Conservation (phyloP, 2,113 vertebrate genomes). For the Cichladusa arquata region DNA sequence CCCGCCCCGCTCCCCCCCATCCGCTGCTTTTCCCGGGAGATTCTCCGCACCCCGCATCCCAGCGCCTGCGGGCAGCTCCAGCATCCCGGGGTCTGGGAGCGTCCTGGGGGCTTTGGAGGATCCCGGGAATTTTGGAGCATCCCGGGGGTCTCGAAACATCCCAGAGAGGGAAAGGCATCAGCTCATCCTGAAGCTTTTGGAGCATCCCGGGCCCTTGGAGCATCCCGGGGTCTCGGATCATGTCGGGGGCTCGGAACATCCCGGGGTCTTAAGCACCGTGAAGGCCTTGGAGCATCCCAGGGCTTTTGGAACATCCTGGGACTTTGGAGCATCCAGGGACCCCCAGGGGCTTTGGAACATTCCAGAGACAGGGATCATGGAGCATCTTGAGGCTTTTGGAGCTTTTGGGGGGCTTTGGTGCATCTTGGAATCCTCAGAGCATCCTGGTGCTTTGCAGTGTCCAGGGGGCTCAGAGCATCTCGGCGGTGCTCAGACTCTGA, state of each 20-base stretch:
- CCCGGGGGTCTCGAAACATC: background rate
- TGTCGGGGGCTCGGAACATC: background rate
- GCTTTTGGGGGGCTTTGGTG: background rate
- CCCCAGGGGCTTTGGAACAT: background rate
- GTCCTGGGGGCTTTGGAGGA: background rate
- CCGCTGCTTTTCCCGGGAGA: background rate
- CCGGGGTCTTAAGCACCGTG: background rate
- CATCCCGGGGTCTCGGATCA: accelerated
- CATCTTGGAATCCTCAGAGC: background rate
- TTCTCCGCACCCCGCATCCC: background rate
- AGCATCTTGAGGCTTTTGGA: background rate
- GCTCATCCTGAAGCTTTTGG: too few species aligned
- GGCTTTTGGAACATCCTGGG: background rate
- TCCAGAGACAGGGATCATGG: too few species aligned
- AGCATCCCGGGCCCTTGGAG: background rate
- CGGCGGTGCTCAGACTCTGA: background rate
- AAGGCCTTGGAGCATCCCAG: background rate
- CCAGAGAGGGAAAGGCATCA: too few species aligned
- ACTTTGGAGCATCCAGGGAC: background rate
- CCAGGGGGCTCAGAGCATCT: background rate
- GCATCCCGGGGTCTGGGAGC: background rate
- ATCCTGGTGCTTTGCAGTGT: accelerated
- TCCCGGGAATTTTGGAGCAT: background rate
- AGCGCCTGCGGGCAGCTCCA: background rate
- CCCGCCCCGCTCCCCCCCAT: background rate